Conservation (phyloP, 23 tunicate genomes). For the Ciona savignyi region DNA sequence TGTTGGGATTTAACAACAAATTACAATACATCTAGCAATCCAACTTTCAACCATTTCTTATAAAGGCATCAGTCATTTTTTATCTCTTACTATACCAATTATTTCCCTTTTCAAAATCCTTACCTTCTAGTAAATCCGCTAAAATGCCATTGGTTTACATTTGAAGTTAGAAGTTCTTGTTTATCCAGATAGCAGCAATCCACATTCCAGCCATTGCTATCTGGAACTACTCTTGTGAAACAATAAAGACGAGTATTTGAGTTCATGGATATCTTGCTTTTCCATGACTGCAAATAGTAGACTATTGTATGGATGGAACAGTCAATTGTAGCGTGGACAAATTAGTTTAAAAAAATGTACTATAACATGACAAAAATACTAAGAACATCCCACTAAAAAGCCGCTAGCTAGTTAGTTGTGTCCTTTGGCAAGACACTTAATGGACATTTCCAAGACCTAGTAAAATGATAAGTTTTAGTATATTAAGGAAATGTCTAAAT, state of each 20-base stretch:
- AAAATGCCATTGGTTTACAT: conserved; percentile 45
- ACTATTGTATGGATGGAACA: too few species aligned
- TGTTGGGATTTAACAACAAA: too few species aligned
- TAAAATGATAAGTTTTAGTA: too few species aligned
- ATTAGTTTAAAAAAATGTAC: too few species aligned
- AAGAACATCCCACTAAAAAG: too few species aligned
- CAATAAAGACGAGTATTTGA: conserved; percentile 8
- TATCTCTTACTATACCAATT: too few species aligned
- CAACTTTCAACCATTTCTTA: neutral
- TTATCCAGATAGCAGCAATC: conserved; percentile 64
- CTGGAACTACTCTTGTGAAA: conserved; percentile 35
- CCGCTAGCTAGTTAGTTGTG: too few species aligned
- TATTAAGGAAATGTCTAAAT: too few species aligned
- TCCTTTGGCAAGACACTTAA: too few species aligned
- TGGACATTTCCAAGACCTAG: neutral
- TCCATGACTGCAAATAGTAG: neutral
- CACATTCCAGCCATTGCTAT: conserved; percentile 67
- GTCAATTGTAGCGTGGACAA: too few species aligned
- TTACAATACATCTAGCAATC: too few species aligned
- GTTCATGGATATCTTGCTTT: neutral
- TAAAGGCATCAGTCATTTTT: neutral
- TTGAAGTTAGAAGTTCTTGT: conserved; percentile 20
- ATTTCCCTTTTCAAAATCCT: neutral
- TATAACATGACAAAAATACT: too few species aligned
- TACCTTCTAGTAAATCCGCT: conserved; percentile 76